These are phyloP conservation scores for Picathartes gymnocephalus DNA, from an alignment of 2,113 vertebrate species.

Conservation along the genomic window DNA sequence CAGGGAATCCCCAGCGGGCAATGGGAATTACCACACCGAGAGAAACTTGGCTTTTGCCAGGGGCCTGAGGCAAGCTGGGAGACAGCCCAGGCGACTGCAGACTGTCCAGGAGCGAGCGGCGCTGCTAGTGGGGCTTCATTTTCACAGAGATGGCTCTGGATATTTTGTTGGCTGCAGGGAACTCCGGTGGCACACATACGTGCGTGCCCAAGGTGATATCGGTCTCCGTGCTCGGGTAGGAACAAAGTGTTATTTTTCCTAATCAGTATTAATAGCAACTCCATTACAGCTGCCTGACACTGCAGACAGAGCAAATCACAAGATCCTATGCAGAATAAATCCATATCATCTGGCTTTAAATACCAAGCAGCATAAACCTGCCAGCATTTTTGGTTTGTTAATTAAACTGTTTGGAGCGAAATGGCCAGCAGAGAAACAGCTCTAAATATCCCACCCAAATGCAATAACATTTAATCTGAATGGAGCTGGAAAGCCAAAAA, in stretches of 20 bases:
- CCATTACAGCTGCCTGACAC: neutral
- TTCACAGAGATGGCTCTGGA: neutral
- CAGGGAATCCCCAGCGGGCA: fast-evolving
- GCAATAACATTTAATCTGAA: neutral
- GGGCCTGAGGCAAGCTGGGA: neutral
- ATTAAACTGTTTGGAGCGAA: slow-evolving; percentile 14
- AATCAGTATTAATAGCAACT: neutral
- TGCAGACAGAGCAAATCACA: neutral
- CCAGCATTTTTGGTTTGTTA: slow-evolving; percentile 4
- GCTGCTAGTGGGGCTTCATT: neutral
- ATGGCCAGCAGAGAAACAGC: neutral
- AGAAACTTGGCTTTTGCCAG: neutral
- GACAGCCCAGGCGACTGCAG: neutral
- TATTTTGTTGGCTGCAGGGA: neutral
- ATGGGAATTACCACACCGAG: fast-evolving
- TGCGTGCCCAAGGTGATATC: fast-evolving
- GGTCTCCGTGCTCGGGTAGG: neutral
- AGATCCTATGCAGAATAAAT: neutral
- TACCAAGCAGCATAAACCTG: slow-evolving; percentile 14
- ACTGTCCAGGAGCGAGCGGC: neutral
- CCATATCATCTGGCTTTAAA: neutral
- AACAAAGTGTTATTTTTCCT: neutral
- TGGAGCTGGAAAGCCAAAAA: neutral
- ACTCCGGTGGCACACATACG: neutral
- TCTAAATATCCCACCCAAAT: neutral